Evolutionary conservation across 2,888 invertebrate genomes (phyloP).

Genomic region (Caenorhabditis sp.): DNA sequence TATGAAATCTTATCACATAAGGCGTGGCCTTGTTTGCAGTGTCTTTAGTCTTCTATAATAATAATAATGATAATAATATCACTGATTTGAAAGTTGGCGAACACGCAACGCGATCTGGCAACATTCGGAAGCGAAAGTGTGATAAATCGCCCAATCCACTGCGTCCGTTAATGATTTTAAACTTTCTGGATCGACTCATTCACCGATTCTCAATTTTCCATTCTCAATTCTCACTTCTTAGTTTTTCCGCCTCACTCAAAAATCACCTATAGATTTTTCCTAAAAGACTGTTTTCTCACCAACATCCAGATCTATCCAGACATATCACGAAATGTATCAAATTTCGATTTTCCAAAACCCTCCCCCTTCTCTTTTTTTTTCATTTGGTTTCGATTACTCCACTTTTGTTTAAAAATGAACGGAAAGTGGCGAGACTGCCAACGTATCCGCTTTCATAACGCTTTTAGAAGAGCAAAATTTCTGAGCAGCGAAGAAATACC

Average conservation of each 20-base stretch:
- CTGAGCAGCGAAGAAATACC: conserved; percentile 1
- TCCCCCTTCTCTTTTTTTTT: too few species aligned
- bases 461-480: background rate
- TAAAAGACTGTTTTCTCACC: too few species aligned
- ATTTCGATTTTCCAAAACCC: conserved; percentile 28
- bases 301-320: background rate
- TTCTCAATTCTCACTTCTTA: background rate
- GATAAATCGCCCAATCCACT: conserved; percentile 46
- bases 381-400: conserved; percentile 30
- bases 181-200: conserved; percentile 38
- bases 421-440: background rate
- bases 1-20: conserved; percentile 36
- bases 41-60: conserved; percentile 33
- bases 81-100: conserved; percentile 28
- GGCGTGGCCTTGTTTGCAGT: conserved; percentile 28
- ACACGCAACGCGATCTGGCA: conserved; percentile 39
- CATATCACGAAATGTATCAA: conserved; percentile 42
- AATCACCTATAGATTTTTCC: too few species aligned
- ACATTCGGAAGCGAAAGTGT: conserved; percentile 50
- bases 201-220: background rate
- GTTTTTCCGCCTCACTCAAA: background rate
- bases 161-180: conserved; percentile 49
- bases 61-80: conserved; percentile 33
- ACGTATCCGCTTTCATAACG: conserved; percentile 11
- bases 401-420: background rate